Evolutionary conservation across 2,888 invertebrate genomes (phyloP), one percentile per base, ranked within the genome.

Genomic region (Ophion obscuratus): DNA sequence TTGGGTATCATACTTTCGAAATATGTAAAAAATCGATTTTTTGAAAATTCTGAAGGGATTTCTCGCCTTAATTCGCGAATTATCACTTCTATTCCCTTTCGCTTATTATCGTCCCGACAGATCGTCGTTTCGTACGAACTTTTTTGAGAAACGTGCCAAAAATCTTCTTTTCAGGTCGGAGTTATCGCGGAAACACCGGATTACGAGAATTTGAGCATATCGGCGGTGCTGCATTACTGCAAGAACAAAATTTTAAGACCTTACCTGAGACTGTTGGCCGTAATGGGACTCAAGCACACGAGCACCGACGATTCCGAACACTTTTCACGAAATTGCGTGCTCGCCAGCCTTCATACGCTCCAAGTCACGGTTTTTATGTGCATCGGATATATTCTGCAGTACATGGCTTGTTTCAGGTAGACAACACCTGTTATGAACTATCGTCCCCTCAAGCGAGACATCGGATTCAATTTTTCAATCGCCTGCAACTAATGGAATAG

Each of bases 171-270:
- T 68, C 93, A 97, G 96, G 96, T 96, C 89, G 96, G 96, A 84
- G 97, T 97, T 94, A 96, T 96, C 89, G 95, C 95, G 0, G 97
- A 97, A 91, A 95, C 96, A 86, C 96, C 96, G 85, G 96, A 96
- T 91, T 95, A 95, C 62, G 96, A 96, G 89, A 95, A 96, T 88
- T 95, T 96, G 93, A 97, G 97, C 90, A 97, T 97, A 47, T 97
- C 97, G 14, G 97, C 97, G 11, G 96, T 97, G 88, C 95, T 98
- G 92, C 96, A 96, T 92, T 97, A 97, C 91, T 98, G 98, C 95
- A 97, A 98, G 95, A 96, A 96, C 80, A 97, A 97, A 96, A 97
- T 98, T 92, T 94, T 98, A 81, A 95, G 96, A 59, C 97, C 97
- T 0, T 98, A 98, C 93, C 94, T 97, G 88, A 95, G 96, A 89